Percentiles rank a stretch among this genome's conserved stretches.
These are phyloP conservation scores for Macquaria australasica DNA, from an alignment of 2,113 vertebrate species.

Conservation along the genomic window DNA sequence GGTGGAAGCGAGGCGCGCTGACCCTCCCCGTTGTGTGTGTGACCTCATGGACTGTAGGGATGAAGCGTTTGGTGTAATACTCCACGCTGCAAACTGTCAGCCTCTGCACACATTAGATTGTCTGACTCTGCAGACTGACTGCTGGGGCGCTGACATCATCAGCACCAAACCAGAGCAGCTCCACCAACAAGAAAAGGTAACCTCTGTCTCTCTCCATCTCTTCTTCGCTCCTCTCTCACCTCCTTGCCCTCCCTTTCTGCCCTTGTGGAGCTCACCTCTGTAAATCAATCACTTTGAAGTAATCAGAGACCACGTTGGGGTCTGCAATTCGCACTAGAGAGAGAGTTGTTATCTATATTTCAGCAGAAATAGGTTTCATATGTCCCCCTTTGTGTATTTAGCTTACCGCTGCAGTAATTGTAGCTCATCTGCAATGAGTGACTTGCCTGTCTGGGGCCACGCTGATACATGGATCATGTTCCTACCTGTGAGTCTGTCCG, in stretches of 20 bases:
- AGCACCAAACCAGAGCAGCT: conserved; percentile 4
- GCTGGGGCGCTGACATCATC: conserved; percentile 33
- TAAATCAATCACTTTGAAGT: conserved; percentile 61
- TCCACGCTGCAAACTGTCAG: conserved; percentile 2
- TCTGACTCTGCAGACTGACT: conserved; percentile 29
- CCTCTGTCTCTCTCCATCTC: conserved; percentile 39
- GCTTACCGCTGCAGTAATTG: conserved; percentile 62
- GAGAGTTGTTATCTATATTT: conserved; percentile 63
- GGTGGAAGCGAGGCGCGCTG: background rate
- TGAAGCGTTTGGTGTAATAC: conserved; percentile 28
- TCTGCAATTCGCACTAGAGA: conserved; percentile 34
- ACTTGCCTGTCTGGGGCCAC: conserved; percentile 41
- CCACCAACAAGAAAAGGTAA: conserved; percentile 35
- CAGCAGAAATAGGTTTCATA: conserved; percentile 58
- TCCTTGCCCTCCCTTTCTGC: conserved; percentile 1
- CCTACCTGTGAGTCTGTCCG: conserved; percentile 22
- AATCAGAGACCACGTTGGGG: conserved; percentile 30
- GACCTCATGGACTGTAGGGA: conserved; percentile 22
- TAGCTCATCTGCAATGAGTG: conserved; percentile 62
- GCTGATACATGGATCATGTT: conserved; percentile 46
- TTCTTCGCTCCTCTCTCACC: conserved; percentile 21
- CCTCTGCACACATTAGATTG: conserved; percentile 18
- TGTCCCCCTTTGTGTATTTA: conserved; percentile 59
- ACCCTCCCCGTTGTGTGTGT: conserved; percentile 1
- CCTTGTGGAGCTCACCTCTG: conserved; percentile 40